phyloP scores from a whole-genome alignment of 1,140 invertebrate species.

The Macrosteles quadrilineatus region DNA sequence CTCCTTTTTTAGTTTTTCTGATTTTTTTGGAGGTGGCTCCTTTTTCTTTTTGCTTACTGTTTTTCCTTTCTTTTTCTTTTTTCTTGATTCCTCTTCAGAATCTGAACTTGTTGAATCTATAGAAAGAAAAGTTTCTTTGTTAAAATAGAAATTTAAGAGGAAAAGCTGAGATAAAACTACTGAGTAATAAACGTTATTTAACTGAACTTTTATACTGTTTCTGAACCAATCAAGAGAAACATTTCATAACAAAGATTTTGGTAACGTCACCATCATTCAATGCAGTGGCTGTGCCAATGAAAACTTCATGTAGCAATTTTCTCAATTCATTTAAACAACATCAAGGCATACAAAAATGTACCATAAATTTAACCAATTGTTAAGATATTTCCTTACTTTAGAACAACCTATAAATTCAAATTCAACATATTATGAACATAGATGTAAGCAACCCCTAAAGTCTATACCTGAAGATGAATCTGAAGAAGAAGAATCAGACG shows the following conservation, averaged over 20 bases:
- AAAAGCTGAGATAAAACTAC: not conserved
- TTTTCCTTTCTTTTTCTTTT: not conserved
- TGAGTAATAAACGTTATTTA: not conserved
- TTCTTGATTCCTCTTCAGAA: not conserved
- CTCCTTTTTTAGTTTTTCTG: too few species aligned
- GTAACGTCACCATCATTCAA: not conserved
- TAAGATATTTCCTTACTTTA: not conserved
- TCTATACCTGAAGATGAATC: not conserved
- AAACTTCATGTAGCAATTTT: not conserved
- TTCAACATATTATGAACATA: not conserved
- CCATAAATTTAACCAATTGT: not conserved
- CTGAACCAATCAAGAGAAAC: not conserved
- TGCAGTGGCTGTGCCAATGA: not conserved
- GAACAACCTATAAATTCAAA: not conserved
- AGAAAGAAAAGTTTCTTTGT: not conserved
- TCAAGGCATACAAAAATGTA: not conserved
- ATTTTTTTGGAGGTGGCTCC: too few species aligned
- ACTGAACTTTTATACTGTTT: not conserved
- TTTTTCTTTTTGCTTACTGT: not conserved
- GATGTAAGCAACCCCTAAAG: not conserved
- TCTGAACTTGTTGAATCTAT: not conserved
- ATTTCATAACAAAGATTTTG: not conserved
- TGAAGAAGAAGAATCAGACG: constrained; percentile 1
- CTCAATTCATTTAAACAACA: not conserved
- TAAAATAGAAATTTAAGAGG: too few species aligned